Percentiles rank a stretch among this genome's conserved stretches.
These are phyloP conservation scores for Gobiocypris rarus DNA, from an alignment of 2,113 vertebrate species.

Conservation along the genomic window DNA sequence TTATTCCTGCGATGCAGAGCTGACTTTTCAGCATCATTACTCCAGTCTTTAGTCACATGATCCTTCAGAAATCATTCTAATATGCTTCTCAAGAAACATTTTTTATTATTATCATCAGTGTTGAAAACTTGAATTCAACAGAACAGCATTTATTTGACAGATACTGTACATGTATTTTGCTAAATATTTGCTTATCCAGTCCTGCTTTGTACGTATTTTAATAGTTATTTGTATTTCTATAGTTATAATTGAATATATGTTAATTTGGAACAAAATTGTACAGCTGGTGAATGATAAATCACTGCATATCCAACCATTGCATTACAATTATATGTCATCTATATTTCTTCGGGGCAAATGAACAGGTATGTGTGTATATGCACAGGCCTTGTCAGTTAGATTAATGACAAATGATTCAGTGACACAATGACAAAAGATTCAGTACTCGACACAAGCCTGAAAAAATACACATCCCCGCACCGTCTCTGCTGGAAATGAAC, in stretches of 20 bases:
- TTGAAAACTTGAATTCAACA: neutral
- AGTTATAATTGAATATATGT: neutral
- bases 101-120: too few relatives aligned
- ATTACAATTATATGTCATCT: neutral
- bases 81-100: neutral
- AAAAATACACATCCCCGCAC: conserved; percentile 62
- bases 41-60: neutral
- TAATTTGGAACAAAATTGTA: neutral
- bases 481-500: conserved; percentile 73
- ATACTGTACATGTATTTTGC: too few relatives aligned
- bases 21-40: neutral
- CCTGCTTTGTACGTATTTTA: too few relatives aligned
- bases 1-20: neutral
- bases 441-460: conserved; percentile 69
- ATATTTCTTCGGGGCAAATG: neutral
- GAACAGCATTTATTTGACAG: neutral
- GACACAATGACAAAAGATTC: conserved; percentile 63
- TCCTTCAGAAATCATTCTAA: neutral
- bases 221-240: neutral
- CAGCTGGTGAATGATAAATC: neutral
- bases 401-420: conserved; percentile 29
- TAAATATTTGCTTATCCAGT: too few relatives aligned
- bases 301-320: neutral
- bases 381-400: conserved; percentile 31
- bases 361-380: conserved; percentile 60